Evolutionary conservation across 2,797 vertebrate species (phyloP).

Genomic region (Cheirogaleus major): DNA sequence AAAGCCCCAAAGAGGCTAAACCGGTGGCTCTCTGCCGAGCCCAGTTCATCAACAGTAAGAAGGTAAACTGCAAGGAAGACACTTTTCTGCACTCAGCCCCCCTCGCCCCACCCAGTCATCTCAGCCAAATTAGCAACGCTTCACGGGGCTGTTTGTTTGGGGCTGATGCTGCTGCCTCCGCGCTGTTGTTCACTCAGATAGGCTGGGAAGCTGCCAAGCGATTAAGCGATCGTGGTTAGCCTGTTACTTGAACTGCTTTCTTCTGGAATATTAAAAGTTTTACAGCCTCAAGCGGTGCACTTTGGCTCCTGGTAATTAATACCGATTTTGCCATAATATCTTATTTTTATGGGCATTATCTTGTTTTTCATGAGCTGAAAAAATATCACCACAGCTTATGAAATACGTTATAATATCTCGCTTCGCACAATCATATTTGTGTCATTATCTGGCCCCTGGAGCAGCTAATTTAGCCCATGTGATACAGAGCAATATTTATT

Average conservation of each 20-base stretch:
- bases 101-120: slow-evolving; percentile 2
- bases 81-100: background rate
- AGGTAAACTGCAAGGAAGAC: slow-evolving; percentile 6
- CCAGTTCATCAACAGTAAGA: background rate
- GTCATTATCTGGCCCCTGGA: slow-evolving; percentile 74
- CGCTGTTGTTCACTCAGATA: slow-evolving; percentile 42
- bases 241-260: slow-evolving; percentile 62
- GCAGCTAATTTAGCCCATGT: slow-evolving; percentile 60
- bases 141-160: background rate
- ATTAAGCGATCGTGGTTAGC: slow-evolving; percentile 10
- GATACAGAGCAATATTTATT: slow-evolving; percentile 56
- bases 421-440: slow-evolving; percentile 35
- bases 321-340: slow-evolving; percentile 72
- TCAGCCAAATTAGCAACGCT: slow-evolving; percentile 21
- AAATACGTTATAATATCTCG: slow-evolving; percentile 60
- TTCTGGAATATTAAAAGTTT: slow-evolving; percentile 78
- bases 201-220: slow-evolving; percentile 68
- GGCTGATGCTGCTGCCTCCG: background rate
- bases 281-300: slow-evolving; percentile 66
- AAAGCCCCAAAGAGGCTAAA: background rate
- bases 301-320: slow-evolving; percentile 74
- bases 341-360: slow-evolving; percentile 70
- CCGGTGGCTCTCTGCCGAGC: background rate
- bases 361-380: slow-evolving; percentile 69
- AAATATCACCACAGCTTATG: slow-evolving; percentile 44